phyloP scores from a whole-genome alignment of 1,140 invertebrate species.

The Brachionus asplanchnoidis region DNA sequence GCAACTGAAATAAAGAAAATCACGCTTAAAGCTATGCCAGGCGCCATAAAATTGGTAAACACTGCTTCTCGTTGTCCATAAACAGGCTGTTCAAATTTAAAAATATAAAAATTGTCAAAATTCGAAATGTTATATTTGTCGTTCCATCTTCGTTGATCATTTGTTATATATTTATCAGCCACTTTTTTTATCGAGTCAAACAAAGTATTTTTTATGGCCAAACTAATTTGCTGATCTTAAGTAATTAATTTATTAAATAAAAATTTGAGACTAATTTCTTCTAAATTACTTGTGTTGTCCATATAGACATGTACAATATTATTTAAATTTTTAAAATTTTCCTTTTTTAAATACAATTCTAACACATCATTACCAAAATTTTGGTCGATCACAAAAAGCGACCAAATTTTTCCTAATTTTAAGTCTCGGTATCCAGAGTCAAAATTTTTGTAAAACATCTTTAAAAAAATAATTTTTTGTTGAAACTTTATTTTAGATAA shows the following conservation, averaged over 20 bases:
- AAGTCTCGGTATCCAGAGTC: not conserved
- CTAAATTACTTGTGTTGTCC: slow-evolving; percentile 79
- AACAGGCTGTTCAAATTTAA: slow-evolving; percentile 29
- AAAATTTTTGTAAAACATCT: slow-evolving; percentile 24
- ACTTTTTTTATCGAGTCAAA: slow-evolving; percentile 70
- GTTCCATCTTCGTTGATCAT: not conserved
- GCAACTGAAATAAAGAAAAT: slow-evolving; percentile 93
- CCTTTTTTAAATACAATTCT: not conserved
- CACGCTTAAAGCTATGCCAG: slow-evolving; percentile 81
- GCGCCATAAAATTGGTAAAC: slow-evolving; percentile 90
- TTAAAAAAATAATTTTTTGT: not conserved
- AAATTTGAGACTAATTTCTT: not conserved
- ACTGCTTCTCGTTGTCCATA: slow-evolving; percentile 67
- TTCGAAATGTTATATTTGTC: not conserved
- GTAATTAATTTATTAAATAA: slow-evolving; percentile 44
- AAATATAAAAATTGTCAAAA: slow-evolving; percentile 27
- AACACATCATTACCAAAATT: not conserved
- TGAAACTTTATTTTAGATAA: not conserved
- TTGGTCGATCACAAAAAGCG: slow-evolving; percentile 72
- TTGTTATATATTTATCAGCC: slow-evolving; percentile 44
- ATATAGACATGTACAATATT: slow-evolving; percentile 77
- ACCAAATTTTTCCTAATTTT: slow-evolving; percentile 72
- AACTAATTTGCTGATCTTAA: slow-evolving; percentile 82
- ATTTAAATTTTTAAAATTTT: slow-evolving; percentile 45
- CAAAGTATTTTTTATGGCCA: slow-evolving; percentile 73